Conservation (phyloP, 2,888 invertebrate species). For the Drosophila nigricruria region DNA sequence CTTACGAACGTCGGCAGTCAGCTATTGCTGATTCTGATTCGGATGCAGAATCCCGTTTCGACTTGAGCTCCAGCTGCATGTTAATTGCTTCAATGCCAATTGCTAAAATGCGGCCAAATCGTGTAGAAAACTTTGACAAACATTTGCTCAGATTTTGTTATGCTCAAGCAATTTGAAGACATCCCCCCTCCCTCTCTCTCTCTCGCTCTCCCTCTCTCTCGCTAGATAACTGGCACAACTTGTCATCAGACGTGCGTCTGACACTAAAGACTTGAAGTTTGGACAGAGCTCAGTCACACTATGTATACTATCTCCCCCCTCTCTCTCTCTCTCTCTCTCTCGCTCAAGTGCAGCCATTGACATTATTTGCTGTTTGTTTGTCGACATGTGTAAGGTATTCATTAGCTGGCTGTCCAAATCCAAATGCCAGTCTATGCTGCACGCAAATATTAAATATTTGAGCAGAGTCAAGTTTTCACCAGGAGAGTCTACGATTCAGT, state of each 20-base stretch:
- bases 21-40: constrained; percentile 31
- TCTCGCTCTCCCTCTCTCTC: neutral
- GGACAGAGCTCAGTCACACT: constrained; percentile 41
- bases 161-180: constrained; percentile 48
- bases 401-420: constrained; percentile 74
- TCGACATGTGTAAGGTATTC: constrained; percentile 78
- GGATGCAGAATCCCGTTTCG: constrained; percentile 59
- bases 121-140: constrained; percentile 81
- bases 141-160: constrained; percentile 62
- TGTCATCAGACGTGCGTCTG: constrained; percentile 53
- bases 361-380: constrained; percentile 78
- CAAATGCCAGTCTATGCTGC: constrained; percentile 66
- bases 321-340: neutral
- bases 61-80: constrained; percentile 69
- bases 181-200: neutral
- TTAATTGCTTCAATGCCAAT: constrained; percentile 81
- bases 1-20: constrained; percentile 37
- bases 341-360: constrained; percentile 58
- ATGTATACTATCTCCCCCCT: neutral
- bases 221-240: constrained; percentile 66
- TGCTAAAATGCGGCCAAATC: constrained; percentile 79
- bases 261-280: constrained; percentile 47
- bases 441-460: constrained; percentile 77
- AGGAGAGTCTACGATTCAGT: constrained; percentile 3
- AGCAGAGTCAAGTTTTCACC: constrained; percentile 72